phyloP scores from a whole-genome alignment of 2,888 invertebrate genomes.

The Cataglyphis cursor region DNA sequence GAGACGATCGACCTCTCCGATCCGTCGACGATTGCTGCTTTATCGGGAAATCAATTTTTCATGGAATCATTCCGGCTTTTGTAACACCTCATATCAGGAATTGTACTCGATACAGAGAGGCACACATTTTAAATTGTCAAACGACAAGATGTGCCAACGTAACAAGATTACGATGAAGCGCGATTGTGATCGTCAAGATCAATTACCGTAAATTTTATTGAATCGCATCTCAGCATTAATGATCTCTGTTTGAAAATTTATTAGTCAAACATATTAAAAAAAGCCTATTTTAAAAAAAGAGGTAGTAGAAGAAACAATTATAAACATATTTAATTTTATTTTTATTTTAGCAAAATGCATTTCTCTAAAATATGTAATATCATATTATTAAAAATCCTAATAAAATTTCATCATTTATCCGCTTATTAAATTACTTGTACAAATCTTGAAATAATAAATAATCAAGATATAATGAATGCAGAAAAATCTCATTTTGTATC shows the following conservation, averaged over 20 bases:
- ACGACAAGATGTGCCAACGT: no score
- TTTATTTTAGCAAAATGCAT: background rate
- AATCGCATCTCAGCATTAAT: background rate
- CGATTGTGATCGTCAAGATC: slow-evolving; percentile 5
- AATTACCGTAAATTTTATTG: slow-evolving; percentile 3
- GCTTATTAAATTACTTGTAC: background rate
- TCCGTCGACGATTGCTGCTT: slow-evolving; percentile 69
- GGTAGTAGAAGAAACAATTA: background rate
- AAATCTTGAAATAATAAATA: background rate
- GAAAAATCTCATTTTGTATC: background rate
- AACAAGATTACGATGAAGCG: background rate
- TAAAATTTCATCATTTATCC: background rate
- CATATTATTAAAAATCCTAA: background rate
- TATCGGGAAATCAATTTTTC: slow-evolving; percentile 62
- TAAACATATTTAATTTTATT: background rate
- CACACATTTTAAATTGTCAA: slow-evolving; percentile 46
- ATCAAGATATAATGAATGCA: background rate
- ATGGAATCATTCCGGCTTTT: slow-evolving; percentile 16
- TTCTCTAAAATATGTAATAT: background rate
- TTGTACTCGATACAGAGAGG: slow-evolving; percentile 33
- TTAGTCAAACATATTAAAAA: background rate
- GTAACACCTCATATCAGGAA: slow-evolving; percentile 44
- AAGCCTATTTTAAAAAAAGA: background rate
- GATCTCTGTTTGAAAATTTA: background rate
- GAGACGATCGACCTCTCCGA: slow-evolving; percentile 52